Percentiles rank a stretch among this genome's conserved stretches.
Evolutionary conservation across 2,888 invertebrate species (phyloP).

Genomic region (Elysia crispata): DNA sequence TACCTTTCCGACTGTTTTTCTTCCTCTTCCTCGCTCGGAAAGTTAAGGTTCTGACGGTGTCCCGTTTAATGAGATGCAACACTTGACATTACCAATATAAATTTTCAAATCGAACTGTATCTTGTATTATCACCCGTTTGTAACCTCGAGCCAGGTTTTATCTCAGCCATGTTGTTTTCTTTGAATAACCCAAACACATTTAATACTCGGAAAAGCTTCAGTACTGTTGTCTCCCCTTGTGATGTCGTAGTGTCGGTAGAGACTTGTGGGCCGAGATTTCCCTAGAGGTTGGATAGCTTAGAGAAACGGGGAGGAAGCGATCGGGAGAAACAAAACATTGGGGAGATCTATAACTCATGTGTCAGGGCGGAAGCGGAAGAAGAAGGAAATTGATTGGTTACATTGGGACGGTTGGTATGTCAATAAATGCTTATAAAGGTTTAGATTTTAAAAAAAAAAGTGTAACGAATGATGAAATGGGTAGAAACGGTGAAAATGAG

Average conservation of each 20-base stretch:
- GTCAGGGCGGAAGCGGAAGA: not conserved
- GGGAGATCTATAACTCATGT: not conserved
- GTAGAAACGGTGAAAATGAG: not conserved
- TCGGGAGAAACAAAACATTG: not conserved
- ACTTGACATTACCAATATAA: too few species aligned
- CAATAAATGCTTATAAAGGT: too few species aligned
- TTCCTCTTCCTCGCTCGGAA: too few species aligned
- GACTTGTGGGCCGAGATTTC: too few species aligned
- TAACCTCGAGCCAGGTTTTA: not conserved
- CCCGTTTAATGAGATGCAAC: not conserved
- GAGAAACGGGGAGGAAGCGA: not conserved
- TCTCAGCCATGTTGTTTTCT: not conserved
- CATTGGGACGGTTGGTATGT: not conserved
- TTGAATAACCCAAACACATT: too few species aligned
- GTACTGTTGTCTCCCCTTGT: too few species aligned
- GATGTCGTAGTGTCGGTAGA: too few species aligned
- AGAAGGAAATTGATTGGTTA: not conserved
- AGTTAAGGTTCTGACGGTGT: too few species aligned
- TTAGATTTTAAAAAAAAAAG: not conserved
- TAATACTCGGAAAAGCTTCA: too few species aligned
- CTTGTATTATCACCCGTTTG: too few species aligned
- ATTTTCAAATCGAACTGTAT: too few species aligned
- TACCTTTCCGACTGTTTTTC: too few species aligned
- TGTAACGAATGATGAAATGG: not conserved
- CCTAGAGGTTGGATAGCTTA: not conserved